A percentile compares a stretch with the other conserved stretches of the same genome.
phyloP scores from a whole-genome alignment of 2,113 vertebrate species.

The Heliornis fulica region DNA sequence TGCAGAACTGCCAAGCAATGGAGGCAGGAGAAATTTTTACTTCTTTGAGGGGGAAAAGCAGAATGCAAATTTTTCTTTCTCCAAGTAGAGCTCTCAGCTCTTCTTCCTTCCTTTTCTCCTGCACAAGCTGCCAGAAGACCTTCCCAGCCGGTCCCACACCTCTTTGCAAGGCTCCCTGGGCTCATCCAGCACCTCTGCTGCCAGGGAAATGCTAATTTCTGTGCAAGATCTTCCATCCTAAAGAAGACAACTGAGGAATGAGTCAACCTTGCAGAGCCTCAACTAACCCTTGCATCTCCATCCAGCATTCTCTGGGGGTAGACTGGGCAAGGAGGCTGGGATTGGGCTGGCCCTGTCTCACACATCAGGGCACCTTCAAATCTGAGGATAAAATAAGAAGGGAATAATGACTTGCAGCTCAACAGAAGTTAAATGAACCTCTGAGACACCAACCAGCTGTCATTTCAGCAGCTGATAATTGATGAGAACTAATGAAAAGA shows the following conservation, averaged over 20 bases:
- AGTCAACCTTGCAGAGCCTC: background rate
- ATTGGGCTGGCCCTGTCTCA: background rate
- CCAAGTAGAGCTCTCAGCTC: background rate
- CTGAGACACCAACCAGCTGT: background rate
- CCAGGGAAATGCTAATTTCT: background rate
- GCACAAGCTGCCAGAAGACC: background rate
- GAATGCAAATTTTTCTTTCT: background rate
- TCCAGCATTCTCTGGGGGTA: background rate
- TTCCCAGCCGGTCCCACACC: fast-evolving
- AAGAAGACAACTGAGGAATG: background rate
- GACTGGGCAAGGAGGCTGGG: background rate
- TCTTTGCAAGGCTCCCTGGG: background rate
- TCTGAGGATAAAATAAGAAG: background rate
- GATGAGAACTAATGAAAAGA: background rate
- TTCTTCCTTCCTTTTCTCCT: background rate
- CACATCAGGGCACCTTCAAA: background rate
- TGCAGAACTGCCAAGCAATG: background rate
- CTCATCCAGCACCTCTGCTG: background rate
- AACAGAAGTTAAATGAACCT: background rate
- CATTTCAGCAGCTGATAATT: background rate
- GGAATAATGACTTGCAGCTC: background rate
- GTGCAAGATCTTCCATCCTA: background rate
- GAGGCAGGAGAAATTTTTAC: background rate
- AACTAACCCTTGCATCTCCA: background rate
- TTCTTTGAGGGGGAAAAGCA: background rate